Percentiles rank a stretch among this genome's conserved stretches.
phyloP scores from a whole-genome alignment of 2,113 vertebrate genomes.

The Oreotragus oreotragus region DNA sequence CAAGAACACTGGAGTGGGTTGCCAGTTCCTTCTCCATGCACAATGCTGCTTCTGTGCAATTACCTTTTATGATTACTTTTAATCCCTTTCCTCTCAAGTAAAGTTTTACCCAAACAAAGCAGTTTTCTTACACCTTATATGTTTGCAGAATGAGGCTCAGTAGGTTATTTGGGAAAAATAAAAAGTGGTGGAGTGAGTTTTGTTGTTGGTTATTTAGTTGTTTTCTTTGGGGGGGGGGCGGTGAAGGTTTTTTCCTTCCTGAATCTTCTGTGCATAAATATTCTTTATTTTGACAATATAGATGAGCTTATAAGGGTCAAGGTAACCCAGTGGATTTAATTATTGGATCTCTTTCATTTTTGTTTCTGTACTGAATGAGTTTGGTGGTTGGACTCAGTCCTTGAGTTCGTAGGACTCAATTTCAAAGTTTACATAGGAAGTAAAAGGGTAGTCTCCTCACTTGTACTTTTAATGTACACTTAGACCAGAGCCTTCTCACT shows the following conservation, averaged over 20 bases:
- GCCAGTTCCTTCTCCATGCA: background rate
- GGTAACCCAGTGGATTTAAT: background rate
- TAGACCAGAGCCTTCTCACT: background rate
- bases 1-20: background rate
- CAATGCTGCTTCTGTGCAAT: background rate
- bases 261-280: background rate
- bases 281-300: background rate
- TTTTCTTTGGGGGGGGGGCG: background rate
- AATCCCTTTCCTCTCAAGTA: background rate
- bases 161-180: background rate
- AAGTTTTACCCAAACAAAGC: background rate
- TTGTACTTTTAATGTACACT: background rate
- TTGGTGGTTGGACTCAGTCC: background rate
- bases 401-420: background rate
- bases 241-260: background rate
- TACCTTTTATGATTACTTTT: background rate
- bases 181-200: background rate
- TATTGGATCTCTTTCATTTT: background rate
- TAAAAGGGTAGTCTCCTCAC: no score
- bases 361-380: background rate
- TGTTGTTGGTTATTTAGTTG: background rate
- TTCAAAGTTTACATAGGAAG: background rate
- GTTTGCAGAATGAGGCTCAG: background rate
- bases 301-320: background rate
- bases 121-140: background rate